phyloP scores from a whole-genome alignment of 2,797 vertebrate species.

The Jordanella pulchra region DNA sequence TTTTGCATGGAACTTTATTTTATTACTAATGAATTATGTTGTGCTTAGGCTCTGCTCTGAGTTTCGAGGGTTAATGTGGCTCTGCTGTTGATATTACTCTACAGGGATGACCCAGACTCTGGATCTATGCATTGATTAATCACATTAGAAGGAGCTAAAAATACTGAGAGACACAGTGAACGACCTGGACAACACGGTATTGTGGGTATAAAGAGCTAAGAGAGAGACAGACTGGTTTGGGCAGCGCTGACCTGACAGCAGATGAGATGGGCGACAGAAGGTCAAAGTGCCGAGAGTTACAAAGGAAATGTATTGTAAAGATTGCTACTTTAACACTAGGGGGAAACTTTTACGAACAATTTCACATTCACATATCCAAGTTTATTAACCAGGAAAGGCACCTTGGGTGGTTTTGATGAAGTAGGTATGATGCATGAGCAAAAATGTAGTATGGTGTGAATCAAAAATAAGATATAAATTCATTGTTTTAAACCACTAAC shows the following conservation, averaged over 20 bases:
- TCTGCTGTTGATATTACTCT: not conserved
- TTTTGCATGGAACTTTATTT: not conserved
- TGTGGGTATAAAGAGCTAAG: constrained; percentile 4
- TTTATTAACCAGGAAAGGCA: not conserved
- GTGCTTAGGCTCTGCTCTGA: not conserved
- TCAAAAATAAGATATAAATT: not conserved
- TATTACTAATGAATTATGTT: not conserved
- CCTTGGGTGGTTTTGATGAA: not conserved
- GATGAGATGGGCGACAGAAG: not conserved
- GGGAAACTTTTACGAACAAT: not conserved
- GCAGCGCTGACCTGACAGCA: not conserved
- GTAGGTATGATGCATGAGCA: not conserved
- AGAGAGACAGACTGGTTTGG: constrained; percentile 6
- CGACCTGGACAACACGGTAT: not conserved
- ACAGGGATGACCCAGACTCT: not conserved
- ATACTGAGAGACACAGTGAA: constrained; percentile 2
- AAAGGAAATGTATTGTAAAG: not conserved
- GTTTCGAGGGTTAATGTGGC: not conserved
- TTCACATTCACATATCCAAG: not conserved
- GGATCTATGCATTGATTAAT: not conserved
- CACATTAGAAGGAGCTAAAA: constrained; percentile 15
- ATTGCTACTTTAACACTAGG: not conserved
- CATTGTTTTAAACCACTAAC: not conserved
- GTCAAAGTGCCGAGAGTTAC: not conserved
- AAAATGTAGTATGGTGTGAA: not conserved